phyloP scores from a whole-genome alignment of 2,888 invertebrate genomes.

The Margaritifera margaritifera region DNA sequence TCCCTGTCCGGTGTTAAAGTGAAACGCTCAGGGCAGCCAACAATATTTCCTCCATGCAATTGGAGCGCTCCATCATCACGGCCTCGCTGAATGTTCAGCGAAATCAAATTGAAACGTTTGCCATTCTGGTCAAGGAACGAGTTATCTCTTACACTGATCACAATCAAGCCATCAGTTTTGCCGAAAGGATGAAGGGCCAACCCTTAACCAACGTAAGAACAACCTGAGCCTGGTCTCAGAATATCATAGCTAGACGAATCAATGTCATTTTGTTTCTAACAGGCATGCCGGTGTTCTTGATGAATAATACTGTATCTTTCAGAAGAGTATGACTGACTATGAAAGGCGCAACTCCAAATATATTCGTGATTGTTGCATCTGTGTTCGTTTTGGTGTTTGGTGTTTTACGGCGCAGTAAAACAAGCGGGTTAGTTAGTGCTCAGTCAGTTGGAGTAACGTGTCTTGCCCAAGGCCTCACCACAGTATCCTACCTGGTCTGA shows the following conservation, averaged over 20 bases:
- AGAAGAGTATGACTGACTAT: slow-evolving; percentile 95
- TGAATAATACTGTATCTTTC: slow-evolving; percentile 75
- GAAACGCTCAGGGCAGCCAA: slow-evolving; percentile 51
- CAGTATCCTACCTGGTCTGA: no score
- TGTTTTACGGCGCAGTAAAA: no score
- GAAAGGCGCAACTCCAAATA: slow-evolving; percentile 96
- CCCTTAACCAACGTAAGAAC: slow-evolving; percentile 29
- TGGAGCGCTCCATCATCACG: slow-evolving; percentile 89
- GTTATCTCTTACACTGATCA: slow-evolving; percentile 82
- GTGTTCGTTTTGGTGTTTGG: no score
- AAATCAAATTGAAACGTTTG: slow-evolving; percentile 82
- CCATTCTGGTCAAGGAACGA: slow-evolving; percentile 77
- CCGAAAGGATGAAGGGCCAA: slow-evolving; percentile 34
- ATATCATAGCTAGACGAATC: slow-evolving; percentile 39
- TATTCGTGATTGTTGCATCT: slow-evolving; percentile 85
- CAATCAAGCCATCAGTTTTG: slow-evolving; percentile 32
- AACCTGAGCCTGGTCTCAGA: slow-evolving; percentile 21
- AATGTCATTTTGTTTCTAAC: slow-evolving; percentile 38
- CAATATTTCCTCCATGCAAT: slow-evolving; percentile 78
- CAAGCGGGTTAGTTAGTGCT: no score
- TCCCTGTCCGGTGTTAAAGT: slow-evolving; percentile 33
- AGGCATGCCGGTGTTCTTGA: slow-evolving; percentile 28
- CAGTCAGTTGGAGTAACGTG: no score
- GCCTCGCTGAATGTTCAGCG: slow-evolving; percentile 91
- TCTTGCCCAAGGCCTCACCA: no score